phyloP scores from a whole-genome alignment of 53 echinoderm and acorn worm genomes.

The Holothuria scabra region DNA sequence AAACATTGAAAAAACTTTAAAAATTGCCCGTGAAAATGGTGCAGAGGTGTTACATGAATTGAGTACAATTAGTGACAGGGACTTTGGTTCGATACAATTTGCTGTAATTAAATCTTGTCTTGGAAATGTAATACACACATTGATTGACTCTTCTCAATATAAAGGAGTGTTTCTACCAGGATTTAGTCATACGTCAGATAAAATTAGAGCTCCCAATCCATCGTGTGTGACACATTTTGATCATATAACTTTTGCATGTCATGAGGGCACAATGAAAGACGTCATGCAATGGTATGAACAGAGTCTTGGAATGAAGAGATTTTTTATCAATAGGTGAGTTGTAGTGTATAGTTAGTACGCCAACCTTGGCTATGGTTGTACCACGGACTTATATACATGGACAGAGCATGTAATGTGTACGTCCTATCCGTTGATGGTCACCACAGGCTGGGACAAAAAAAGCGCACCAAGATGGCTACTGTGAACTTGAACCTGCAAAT shows the following conservation, averaged over 20 bases:
- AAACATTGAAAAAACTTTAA: constrained; percentile 62
- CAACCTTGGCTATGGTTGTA: too few relatives aligned
- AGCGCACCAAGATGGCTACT: too few relatives aligned
- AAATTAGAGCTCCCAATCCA: not conserved
- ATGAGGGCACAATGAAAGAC: constrained; percentile 66
- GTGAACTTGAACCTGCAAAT: too few relatives aligned
- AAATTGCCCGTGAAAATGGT: constrained; percentile 62
- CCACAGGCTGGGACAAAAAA: too few relatives aligned
- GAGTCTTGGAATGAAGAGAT: constrained; percentile 92
- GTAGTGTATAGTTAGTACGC: too few relatives aligned
- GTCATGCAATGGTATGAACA: constrained; percentile 80
- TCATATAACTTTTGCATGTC: constrained; percentile 90
- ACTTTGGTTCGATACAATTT: constrained; percentile 60
- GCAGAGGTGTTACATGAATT: constrained; percentile 70
- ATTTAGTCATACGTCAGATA: constrained; percentile 37
- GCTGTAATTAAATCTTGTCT: constrained; percentile 85
- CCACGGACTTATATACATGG: too few relatives aligned
- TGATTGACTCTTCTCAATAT: constrained; percentile 72
- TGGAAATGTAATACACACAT: constrained; percentile 84
- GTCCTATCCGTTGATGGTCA: too few relatives aligned
- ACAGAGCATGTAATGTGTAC: too few relatives aligned
- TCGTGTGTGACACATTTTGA: constrained; percentile 71
- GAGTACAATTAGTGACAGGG: constrained; percentile 52
- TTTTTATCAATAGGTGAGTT: constrained; percentile 77
- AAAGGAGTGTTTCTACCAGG: constrained; percentile 84